A percentile compares a stretch with the other conserved stretches of the same genome.
These are phyloP conservation scores for Caerostris darwini DNA, from an alignment of 1,140 invertebrate genomes.

Conservation along the genomic window DNA sequence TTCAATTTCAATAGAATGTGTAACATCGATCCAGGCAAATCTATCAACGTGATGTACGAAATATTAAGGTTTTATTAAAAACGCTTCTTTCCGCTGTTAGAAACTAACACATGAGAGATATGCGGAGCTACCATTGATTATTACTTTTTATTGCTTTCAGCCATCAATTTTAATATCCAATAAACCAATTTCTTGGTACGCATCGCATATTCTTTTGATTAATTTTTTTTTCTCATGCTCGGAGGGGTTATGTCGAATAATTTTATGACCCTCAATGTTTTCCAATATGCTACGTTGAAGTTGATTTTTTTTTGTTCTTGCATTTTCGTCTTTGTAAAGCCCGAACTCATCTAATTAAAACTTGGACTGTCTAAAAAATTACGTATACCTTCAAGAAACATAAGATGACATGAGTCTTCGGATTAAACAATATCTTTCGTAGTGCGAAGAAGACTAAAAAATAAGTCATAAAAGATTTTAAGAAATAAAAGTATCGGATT, in stretches of 20 bases:
- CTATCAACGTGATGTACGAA: background rate
- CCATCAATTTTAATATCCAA: slow-evolving; percentile 34
- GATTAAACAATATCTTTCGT: background rate
- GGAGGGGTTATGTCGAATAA: background rate
- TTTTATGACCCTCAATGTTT: slow-evolving; percentile 21
- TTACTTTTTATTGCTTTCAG: slow-evolving; percentile 28
- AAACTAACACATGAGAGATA: background rate
- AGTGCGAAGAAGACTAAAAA: background rate
- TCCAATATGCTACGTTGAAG: background rate
- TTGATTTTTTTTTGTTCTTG: background rate
- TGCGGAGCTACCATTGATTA: slow-evolving; percentile 9
- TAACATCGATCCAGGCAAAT: background rate
- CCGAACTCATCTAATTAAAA: background rate
- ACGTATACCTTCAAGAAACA: background rate
- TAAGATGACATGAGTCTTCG: background rate
- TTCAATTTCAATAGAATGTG: background rate
- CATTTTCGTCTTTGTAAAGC: background rate
- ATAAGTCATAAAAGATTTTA: background rate
- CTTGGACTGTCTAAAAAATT: background rate
- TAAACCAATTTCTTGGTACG: slow-evolving; percentile 44
- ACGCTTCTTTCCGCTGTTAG: background rate
- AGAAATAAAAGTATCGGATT: background rate
- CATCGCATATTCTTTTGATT: slow-evolving; percentile 22
- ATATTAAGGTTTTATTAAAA: slow-evolving; percentile 29
- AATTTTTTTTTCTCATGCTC: slow-evolving; percentile 38